Evolutionary conservation across 2,888 invertebrate genomes (phyloP).

Genomic region (Anthophora plumipes): DNA sequence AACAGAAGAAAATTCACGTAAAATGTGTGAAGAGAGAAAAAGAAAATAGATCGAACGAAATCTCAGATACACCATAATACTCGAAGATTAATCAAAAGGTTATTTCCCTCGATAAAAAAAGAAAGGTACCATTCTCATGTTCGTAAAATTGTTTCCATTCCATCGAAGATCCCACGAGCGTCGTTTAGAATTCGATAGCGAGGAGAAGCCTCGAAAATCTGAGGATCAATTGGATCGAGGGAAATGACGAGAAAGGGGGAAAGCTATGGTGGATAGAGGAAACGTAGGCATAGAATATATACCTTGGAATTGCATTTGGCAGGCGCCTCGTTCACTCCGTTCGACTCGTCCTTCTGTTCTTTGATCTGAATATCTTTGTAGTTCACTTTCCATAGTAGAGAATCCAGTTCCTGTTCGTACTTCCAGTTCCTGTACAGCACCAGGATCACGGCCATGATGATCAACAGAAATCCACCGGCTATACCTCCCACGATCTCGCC

Average conservation of each 20-base stretch:
- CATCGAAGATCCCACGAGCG: background rate
- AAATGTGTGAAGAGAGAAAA: too few relatives aligned
- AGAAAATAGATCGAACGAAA: background rate
- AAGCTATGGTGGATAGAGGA: background rate
- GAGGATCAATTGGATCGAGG: constrained; percentile 17
- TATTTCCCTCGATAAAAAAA: too few relatives aligned
- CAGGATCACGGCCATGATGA: constrained; percentile 90
- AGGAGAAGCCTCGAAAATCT: constrained; percentile 7
- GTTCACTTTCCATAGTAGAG: constrained; percentile 97
- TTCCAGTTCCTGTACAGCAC: constrained; percentile 95
- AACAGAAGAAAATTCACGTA: too few relatives aligned
- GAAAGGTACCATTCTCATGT: background rate
- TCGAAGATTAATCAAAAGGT: background rate
- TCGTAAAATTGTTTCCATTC: background rate
- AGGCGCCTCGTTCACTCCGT: constrained; percentile 71
- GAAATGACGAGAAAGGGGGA: constrained; percentile 2
- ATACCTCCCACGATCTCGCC: constrained; percentile 93
- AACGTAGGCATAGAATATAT: constrained; percentile 24
- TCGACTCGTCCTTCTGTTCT: constrained; percentile 86
- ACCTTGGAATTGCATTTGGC: constrained; percentile 76
- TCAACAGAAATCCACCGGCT: constrained; percentile 90
- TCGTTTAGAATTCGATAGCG: constrained; percentile 11
- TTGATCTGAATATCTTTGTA: constrained; percentile 94
- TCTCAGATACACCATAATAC: too few relatives aligned
- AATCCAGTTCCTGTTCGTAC: constrained; percentile 97